A percentile compares a stretch with the other conserved stretches of the same genome.
Conservation (phyloP, 2,888 invertebrate species). For the Mallateleia sp. region DNA sequence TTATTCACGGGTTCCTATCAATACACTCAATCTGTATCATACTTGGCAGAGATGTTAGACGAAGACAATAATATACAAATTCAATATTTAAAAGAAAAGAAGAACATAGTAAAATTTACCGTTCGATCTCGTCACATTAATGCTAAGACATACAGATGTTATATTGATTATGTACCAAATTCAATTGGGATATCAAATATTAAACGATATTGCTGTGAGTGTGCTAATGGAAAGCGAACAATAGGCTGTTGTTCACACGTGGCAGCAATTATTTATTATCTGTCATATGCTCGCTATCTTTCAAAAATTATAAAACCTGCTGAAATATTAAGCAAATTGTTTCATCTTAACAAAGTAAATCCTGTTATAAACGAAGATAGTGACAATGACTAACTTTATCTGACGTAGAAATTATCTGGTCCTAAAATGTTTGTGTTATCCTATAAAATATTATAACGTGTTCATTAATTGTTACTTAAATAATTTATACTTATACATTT, state of each 20-base stretch:
- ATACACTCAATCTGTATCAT: slow-evolving; percentile 9
- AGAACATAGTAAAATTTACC: neutral
- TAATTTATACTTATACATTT: too few relatives aligned
- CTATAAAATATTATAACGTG: too few relatives aligned
- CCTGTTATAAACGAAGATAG: slow-evolving; percentile 1
- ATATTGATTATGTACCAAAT: slow-evolving; percentile 13
- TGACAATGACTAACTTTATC: slow-evolving; percentile 7
- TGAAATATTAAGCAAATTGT: slow-evolving; percentile 8
- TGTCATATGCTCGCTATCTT: slow-evolving; percentile 13
- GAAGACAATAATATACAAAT: slow-evolving; percentile 3
- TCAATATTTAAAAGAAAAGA: neutral
- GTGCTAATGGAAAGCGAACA: slow-evolving; percentile 8
- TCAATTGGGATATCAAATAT: neutral
- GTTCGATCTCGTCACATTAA: slow-evolving; percentile 28
- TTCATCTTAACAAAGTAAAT: neutral
- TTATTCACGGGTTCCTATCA: slow-evolving; percentile 29
- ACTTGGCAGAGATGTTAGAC: slow-evolving; percentile 20
- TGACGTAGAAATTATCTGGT: too few relatives aligned
- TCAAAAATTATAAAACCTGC: slow-evolving; percentile 2
- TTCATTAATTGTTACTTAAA: too few relatives aligned
- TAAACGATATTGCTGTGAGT: slow-evolving; percentile 31
- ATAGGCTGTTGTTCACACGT: slow-evolving; percentile 15
- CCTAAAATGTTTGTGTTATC: too few relatives aligned
- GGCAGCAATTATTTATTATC: slow-evolving; percentile 9
- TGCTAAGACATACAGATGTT: slow-evolving; percentile 18